These are phyloP conservation scores for Calidris pygmaea DNA, from an alignment of 2,113 vertebrate species.

Conservation along the genomic window DNA sequence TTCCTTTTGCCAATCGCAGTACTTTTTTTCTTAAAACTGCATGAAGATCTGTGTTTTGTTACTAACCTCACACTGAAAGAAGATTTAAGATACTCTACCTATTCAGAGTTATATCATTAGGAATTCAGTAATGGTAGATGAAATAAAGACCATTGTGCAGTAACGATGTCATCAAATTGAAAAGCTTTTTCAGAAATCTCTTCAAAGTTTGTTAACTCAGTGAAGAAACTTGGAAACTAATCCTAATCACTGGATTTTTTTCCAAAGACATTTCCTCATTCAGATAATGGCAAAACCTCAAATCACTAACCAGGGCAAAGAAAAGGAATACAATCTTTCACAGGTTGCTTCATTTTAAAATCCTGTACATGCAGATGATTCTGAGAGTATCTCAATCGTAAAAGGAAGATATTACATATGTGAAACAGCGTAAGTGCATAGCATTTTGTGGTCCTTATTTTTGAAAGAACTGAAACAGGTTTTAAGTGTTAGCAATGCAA, in stretches of 20 bases:
- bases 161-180: background rate
- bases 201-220: constrained; percentile 29
- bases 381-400: background rate
- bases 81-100: background rate
- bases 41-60: constrained; percentile 18
- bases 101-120: constrained; percentile 50
- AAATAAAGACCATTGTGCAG: constrained; percentile 1
- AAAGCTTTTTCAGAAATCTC: constrained; percentile 21
- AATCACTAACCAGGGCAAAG: background rate
- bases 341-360: background rate
- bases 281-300: background rate
- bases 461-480: background rate
- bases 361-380: background rate
- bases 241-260: background rate
- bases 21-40: background rate
- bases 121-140: constrained; percentile 16
- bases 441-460: background rate
- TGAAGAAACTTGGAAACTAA: constrained; percentile 33
- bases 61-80: background rate
- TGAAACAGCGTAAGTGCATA: background rate
- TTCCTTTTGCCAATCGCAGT: constrained; percentile 3
- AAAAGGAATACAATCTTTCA: background rate
- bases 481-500: background rate
- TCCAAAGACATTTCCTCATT: background rate
- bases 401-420: background rate